A percentile compares a stretch with the other conserved stretches of the same genome.
These are phyloP conservation scores for Peromyscus leucopus DNA, from an alignment of 2,113 vertebrate genomes.

Conservation along the genomic window DNA sequence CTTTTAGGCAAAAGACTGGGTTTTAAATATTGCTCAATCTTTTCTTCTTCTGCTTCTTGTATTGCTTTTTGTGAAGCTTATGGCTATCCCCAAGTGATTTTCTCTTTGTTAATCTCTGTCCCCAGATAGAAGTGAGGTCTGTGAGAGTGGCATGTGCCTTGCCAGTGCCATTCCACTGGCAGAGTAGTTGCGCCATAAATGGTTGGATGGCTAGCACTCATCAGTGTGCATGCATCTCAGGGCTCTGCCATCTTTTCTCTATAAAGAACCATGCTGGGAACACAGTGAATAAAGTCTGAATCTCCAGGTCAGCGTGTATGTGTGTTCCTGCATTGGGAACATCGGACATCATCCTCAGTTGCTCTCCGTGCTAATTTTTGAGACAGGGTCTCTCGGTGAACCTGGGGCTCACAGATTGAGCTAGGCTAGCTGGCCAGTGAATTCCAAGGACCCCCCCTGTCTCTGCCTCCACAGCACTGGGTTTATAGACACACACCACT, in stretches of 20 bases:
- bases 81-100: not conserved
- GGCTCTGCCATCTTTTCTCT: not conserved
- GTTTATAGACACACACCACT: too few relatives aligned
- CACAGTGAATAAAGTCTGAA: too few relatives aligned
- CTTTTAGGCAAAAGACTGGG: not conserved
- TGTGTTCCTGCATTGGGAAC: not conserved
- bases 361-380: not conserved
- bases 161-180: not conserved
- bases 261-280: rapidly evolving
- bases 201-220: not conserved
- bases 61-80: not conserved
- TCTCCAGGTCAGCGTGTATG: not conserved
- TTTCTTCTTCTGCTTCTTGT: not conserved
- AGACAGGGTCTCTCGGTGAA: not conserved
- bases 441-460: too few relatives aligned
- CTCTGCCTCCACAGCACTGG: not conserved
- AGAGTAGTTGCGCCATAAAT: not conserved
- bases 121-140: not conserved
- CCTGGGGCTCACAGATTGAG: not conserved
- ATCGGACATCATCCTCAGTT: not conserved
- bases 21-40: not conserved
- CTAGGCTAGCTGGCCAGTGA: too few relatives aligned
- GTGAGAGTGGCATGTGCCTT: rapidly evolving
- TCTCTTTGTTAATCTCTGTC: too few relatives aligned
- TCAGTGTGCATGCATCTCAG: not conserved